Percentiles rank a stretch among this genome's conserved stretches.
Evolutionary conservation across 2,888 invertebrate species (phyloP).

Genomic region (Stenchaetothrips biformis): DNA sequence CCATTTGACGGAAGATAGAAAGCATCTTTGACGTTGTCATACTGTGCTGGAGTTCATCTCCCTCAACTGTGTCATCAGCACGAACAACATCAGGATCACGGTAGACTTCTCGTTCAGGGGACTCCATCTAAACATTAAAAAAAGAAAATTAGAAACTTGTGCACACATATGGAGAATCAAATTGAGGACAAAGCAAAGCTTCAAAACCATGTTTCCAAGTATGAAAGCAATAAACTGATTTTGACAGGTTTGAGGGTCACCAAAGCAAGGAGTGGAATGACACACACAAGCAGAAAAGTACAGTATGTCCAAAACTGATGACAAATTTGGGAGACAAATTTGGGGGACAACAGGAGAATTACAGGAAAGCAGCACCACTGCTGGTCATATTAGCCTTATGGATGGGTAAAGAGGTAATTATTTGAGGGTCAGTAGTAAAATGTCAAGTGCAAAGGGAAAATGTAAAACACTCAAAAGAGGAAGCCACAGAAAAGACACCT

Average conservation of each 20-base stretch:
- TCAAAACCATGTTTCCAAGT: neutral
- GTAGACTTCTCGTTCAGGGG: constrained; percentile 68
- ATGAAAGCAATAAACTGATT: neutral
- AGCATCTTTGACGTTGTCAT: constrained; percentile 84
- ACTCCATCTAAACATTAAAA: constrained; percentile 50
- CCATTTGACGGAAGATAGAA: constrained; percentile 82
- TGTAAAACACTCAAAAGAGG: no score
- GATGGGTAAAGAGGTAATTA: no score
- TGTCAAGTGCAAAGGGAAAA: no score
- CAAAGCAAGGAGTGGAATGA: no score
- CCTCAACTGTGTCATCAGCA: constrained; percentile 49
- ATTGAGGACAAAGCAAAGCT: neutral
- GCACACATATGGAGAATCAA: neutral
- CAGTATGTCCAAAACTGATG: no score
- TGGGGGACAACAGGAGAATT: no score
- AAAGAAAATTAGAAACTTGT: constrained; percentile 16
- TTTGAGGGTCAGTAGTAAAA: no score
- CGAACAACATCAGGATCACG: constrained; percentile 68
- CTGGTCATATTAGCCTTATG: no score
- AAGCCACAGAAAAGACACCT: neutral
- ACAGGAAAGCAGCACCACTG: no score
- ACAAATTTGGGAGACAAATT: no score
- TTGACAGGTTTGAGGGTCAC: no score
- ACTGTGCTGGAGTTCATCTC: constrained; percentile 51
- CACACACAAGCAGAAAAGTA: no score